Conservation (phyloP, 2,888 invertebrate genomes). For the Harmothoe impar region DNA sequence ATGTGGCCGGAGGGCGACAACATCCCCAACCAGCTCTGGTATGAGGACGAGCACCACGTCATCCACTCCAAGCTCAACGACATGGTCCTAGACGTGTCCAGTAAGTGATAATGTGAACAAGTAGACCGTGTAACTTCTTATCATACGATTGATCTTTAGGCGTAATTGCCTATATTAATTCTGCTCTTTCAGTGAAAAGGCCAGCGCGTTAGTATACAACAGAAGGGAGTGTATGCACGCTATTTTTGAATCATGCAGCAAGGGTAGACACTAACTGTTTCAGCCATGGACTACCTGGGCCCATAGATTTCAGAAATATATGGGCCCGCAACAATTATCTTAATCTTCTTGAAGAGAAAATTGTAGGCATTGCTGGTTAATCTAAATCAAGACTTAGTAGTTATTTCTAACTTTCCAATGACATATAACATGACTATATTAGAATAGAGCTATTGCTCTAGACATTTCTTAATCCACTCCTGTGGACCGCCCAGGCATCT, state of each 20-base stretch:
- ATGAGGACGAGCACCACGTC: conserved; percentile 37
- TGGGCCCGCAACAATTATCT: not conserved
- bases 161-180: not conserved
- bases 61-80: conserved; percentile 62
- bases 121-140: not conserved
- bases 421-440: too few species aligned
- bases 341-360: too few species aligned
- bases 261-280: too few species aligned
- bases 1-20: not conserved
- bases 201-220: not conserved
- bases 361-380: too few species aligned
- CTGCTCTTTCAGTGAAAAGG: not conserved
- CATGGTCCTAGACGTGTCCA: conserved; percentile 19
- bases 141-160: not conserved
- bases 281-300: too few species aligned
- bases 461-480: too few species aligned
- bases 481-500: too few species aligned
- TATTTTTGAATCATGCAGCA: not conserved
- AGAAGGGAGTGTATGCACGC: not conserved
- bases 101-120: not conserved
- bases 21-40: conserved; percentile 57
- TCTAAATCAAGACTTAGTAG: too few species aligned
- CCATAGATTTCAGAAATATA: not conserved
- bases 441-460: too few species aligned
- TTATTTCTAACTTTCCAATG: too few species aligned